A percentile compares a stretch with the other conserved stretches of the same genome.
Evolutionary conservation across 2,113 vertebrate species (phyloP).

Genomic region (Scatophagus argus): DNA sequence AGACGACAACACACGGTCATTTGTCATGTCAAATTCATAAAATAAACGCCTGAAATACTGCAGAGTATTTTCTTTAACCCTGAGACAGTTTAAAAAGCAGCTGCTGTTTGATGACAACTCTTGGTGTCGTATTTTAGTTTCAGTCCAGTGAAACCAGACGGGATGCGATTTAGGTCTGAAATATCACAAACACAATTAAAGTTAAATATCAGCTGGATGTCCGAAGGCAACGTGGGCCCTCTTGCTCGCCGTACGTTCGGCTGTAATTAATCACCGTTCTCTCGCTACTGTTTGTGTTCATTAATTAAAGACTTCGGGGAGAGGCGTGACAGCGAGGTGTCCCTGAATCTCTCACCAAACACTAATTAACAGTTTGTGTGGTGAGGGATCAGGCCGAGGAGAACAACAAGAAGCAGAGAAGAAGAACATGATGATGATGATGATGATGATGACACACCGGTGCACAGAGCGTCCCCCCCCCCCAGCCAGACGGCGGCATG

Average conservation of each 20-base stretch:
- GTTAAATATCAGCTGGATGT: conserved; percentile 33
- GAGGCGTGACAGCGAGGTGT: conserved; percentile 47
- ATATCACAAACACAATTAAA: conserved; percentile 21
- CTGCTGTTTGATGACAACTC: not conserved
- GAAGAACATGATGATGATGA: conserved; percentile 1
- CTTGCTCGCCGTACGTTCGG: not conserved
- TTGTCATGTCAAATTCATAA: not conserved
- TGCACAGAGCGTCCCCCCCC: conserved; percentile 3
- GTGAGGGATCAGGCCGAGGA: conserved; percentile 1
- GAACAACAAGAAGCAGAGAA: conserved; percentile 10
- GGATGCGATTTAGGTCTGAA: not conserved
- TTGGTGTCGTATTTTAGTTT: conserved; percentile 12
- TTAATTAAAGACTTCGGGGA: conserved; percentile 65
- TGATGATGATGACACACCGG: conserved; percentile 43
- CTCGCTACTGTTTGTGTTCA: conserved; percentile 4
- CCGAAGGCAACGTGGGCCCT: not conserved
- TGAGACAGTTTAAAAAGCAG: not conserved
- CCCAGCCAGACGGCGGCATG: conserved; percentile 33
- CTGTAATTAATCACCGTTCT: conserved; percentile 72
- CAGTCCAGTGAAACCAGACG: conserved; percentile 10
- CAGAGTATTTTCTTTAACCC: not conserved
- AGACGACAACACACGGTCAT: not conserved
- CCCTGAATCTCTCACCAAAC: conserved; percentile 13
- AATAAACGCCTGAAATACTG: not conserved
- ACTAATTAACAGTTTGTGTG: conserved; percentile 58